Conservation (phyloP, 2,113 vertebrate species). For the Dipodomys merriami region DNA sequence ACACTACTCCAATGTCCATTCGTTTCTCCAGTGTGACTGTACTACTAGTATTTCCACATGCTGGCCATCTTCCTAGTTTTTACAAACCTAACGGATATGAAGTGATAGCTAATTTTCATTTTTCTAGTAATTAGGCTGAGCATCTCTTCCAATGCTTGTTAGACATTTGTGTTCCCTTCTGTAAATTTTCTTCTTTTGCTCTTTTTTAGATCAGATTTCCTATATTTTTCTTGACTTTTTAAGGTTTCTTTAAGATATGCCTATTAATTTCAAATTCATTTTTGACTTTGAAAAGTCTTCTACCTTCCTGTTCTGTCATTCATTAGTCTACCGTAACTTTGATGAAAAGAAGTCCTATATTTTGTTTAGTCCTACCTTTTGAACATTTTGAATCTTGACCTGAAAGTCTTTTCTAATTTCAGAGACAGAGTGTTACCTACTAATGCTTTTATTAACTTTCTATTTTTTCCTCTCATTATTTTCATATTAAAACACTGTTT, state of each 20-base stretch:
- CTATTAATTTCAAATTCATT: background rate
- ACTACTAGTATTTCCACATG: conserved; percentile 1
- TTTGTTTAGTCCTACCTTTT: conserved; percentile 17
- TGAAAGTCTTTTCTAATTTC: background rate
- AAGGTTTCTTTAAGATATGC: background rate
- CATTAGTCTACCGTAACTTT: background rate
- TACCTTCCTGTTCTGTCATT: background rate
- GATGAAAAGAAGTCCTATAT: background rate
- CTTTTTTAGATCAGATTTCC: background rate
- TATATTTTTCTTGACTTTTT: background rate
- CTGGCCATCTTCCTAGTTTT: background rate
- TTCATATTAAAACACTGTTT: background rate
- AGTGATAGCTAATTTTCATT: background rate
- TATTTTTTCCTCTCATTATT: conserved; percentile 4
- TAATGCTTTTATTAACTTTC: background rate
- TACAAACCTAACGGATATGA: background rate
- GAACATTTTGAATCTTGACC: background rate
- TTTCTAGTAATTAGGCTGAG: background rate
- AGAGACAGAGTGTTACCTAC: background rate
- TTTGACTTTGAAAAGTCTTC: conserved; percentile 24
- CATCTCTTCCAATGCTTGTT: background rate
- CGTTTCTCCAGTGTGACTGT: background rate
- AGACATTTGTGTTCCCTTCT: background rate
- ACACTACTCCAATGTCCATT: background rate
- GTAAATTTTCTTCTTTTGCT: background rate